Base-by-base conservation (phyloP, 64 coral and sea anemone species). In the Montipora cactus region DNA sequence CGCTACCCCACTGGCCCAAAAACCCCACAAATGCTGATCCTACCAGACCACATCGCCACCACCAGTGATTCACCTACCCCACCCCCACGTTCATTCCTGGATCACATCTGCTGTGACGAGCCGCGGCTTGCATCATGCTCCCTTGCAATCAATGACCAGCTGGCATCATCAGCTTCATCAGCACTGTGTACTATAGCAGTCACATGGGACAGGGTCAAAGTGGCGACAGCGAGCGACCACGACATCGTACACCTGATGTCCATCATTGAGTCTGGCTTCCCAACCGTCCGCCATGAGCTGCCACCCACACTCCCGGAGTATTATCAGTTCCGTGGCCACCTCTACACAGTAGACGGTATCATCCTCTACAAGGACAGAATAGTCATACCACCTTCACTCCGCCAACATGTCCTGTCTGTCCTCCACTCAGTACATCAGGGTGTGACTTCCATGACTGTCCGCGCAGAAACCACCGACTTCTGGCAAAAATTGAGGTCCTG, bases 341-440 rank as follows among this genome's bases (percentile, higher is more conserved):
- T 91, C 16, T 75, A 83, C 79, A 82, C 66, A 1, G 69, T 91
- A 8, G 67, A 91, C 57, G 88, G 88, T 5, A 57, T 90, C 20
- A 90, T 90, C 74, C 10, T 90, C 18, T 67, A 84, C 58, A 84
- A 84, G 28, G 18, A 88, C 48, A 44, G n/a, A 28, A 73, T 74
- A 23, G 67, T 88, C 66, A 75, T 88, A 52, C 68, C 87, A 76
- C 48, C 87, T 16, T 78, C 52, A 55, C 52, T 55, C 52, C 52
- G 2, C 5, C 52, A 55, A 9, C 52, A 55, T 9, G 9, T 55
- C 87, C 22, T 48, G 77, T 12, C 46, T 2, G 70, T 49, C 16
- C 53, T 92, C 44, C 80, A 85, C 37, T 91, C 89, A 12, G 89
- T 78, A 49, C 90, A 92, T 23, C 70, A 92, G 59, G 90, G 90